A percentile compares a stretch with the other conserved stretches of the same genome.
Evolutionary conservation across 2,888 invertebrate species (phyloP).

Genomic region (Synanthedon andrenaeformis): DNA sequence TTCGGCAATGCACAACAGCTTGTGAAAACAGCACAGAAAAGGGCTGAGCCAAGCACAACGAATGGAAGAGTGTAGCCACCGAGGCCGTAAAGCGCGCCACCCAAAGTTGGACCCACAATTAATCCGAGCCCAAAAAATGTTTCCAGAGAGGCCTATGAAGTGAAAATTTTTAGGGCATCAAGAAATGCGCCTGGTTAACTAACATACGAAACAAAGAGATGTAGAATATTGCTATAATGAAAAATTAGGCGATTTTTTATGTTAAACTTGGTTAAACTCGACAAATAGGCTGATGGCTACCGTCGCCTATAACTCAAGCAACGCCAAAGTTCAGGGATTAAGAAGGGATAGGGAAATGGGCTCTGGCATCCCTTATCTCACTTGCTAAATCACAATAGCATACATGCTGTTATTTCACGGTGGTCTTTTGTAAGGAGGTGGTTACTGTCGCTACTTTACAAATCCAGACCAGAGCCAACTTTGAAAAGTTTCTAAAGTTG

Average conservation of each 20-base stretch:
- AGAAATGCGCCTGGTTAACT: constrained; percentile 1
- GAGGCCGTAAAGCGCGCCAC: constrained; percentile 83
- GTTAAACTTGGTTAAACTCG: no score
- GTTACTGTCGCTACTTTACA: no score
- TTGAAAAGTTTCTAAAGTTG: no score
- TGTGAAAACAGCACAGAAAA: constrained; percentile 81
- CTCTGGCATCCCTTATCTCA: no score
- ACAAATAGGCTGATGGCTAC: no score
- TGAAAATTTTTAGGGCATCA: not conserved
- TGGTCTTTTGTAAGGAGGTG: no score
- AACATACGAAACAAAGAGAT: not conserved
- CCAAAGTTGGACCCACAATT: constrained; percentile 91
- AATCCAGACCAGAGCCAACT: no score
- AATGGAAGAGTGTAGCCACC: constrained; percentile 88
- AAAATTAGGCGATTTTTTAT: not conserved
- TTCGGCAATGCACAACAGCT: constrained; percentile 80
- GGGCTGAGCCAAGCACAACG: constrained; percentile 79
- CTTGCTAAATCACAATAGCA: no score
- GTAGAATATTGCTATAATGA: constrained; percentile 1
- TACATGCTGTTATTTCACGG: no score
- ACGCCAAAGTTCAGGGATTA: no score
- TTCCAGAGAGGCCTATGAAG: constrained; percentile 78
- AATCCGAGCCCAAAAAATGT: constrained; percentile 90
- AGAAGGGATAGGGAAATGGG: no score
- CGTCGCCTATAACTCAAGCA: no score